Base-by-base conservation (phyloP, 2,888 invertebrate genomes). In the Clanis bilineata region DNA sequence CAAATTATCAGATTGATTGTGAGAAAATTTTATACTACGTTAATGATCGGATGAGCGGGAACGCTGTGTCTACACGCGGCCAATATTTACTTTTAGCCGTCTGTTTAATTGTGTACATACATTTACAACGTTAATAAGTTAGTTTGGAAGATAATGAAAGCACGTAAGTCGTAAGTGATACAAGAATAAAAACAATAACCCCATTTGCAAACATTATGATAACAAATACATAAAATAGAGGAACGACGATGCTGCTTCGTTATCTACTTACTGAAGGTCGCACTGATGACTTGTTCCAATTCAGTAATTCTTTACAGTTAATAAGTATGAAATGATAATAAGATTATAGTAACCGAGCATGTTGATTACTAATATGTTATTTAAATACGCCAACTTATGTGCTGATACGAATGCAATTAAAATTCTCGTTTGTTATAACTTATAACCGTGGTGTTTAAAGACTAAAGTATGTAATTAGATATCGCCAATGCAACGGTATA, bases 1-100 rank as follows among this genome's bases (percentile, higher is more conserved):
- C 84, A 0, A 91, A 88, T 70, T 91, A 90, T 64, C 77, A 74
- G 63, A 83, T 87, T 59, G 77, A 86, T 47, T 92, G 91, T 76
- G 83, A 82, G 62, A 80, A 80, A 66, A 69, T 90, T 60, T 68
- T 92, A 28, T 90, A 82, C 62, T 89, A 80, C 63, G 66, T 90
- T 9, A 92, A 92, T 63, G 79, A 82, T 55, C 82, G 77, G 41
- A 78, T 77, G 70, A 81, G 69, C 67, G 74, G 73, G 25, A 66
- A 69, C 64, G 71, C 72, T 18, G 68, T 23, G 22, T 23, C 10
- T 4, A 28, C 9, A 23, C 36, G 25, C 12, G 56, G 7, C 3
- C 43, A 59, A 18, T 25, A 32, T 44, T 22, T 45, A 21, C 38
- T 59, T 25, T 12, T 38, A 15, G 18, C 18, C 21, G 0, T 22